Evolutionary conservation across 1,140 invertebrate species (phyloP).

Genomic region (Zaprionus nigranus): DNA sequence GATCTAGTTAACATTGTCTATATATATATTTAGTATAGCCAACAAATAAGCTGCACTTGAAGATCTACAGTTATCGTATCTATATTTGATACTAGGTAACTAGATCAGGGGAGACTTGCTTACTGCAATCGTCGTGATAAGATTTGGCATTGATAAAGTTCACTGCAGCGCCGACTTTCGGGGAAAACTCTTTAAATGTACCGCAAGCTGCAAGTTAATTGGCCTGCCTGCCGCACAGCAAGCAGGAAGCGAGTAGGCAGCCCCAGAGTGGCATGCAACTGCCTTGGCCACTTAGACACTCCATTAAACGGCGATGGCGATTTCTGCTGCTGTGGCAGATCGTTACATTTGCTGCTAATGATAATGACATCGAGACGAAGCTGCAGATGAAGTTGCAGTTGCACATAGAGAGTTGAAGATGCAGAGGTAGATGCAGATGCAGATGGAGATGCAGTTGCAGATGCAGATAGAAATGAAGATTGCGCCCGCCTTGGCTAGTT

Average conservation of each 20-base stretch:
- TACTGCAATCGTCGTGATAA: neutral
- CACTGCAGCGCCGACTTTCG: neutral
- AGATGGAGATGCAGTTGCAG: neutral
- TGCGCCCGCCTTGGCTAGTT: neutral
- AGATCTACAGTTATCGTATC: too few species aligned
- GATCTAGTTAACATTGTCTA: too few species aligned
- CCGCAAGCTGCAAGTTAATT: slow-evolving; percentile 40
- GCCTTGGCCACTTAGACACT: slow-evolving; percentile 49
- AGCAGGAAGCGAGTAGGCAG: slow-evolving; percentile 40
- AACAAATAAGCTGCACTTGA: too few species aligned
- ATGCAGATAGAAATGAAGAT: slow-evolving; percentile 8
- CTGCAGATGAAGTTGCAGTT: slow-evolving; percentile 1
- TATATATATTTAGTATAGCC: too few species aligned
- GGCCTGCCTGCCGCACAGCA: slow-evolving; percentile 7
- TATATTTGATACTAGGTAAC: neutral
- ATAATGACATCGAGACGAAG: slow-evolving; percentile 18
- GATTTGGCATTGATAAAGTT: slow-evolving; percentile 3
- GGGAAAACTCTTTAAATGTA: slow-evolving; percentile 8
- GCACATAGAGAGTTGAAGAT: neutral
- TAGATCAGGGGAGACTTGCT: neutral
- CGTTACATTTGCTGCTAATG: slow-evolving; percentile 22
- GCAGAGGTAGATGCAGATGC: neutral
- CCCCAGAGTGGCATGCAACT: slow-evolving; percentile 24
- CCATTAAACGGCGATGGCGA: slow-evolving; percentile 37
- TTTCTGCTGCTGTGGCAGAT: slow-evolving; percentile 8